These are phyloP conservation scores for Eupleurogrammus muticus DNA, from an alignment of 2,797 vertebrate genomes.

Conservation along the genomic window DNA sequence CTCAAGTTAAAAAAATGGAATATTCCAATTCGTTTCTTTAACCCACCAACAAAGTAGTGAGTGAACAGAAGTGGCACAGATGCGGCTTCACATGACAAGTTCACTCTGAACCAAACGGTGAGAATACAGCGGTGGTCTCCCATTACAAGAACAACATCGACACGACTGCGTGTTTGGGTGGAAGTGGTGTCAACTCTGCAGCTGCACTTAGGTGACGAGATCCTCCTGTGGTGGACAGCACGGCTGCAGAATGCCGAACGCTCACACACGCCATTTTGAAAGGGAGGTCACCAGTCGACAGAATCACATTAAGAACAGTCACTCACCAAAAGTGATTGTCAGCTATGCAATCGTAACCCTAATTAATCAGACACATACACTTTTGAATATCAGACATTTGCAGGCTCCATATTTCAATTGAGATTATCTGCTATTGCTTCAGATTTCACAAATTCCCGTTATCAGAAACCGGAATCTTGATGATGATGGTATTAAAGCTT, in stretches of 20 bases:
- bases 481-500: neutral
- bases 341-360: neutral
- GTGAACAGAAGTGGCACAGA: neutral
- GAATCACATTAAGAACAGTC: neutral
- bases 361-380: neutral
- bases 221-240: slow-evolving; percentile 34
- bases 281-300: neutral
- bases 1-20: neutral
- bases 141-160: slow-evolving; percentile 51
- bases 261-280: slow-evolving; percentile 9
- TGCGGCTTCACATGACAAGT: slow-evolving; percentile 18
- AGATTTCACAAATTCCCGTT: neutral
- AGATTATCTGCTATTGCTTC: neutral
- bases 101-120: slow-evolving; percentile 12
- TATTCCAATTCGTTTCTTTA: neutral
- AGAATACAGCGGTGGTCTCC: slow-evolving; percentile 40
- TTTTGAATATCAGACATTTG: neutral
- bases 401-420: neutral
- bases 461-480: neutral
- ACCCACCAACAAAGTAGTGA: neutral
- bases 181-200: slow-evolving; percentile 54
- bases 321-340: neutral
- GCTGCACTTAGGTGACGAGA: slow-evolving; percentile 32
- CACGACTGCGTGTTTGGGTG: slow-evolving; percentile 26
- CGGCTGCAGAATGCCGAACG: slow-evolving; percentile 17